These are phyloP conservation scores for Elanus axillaris DNA, from an alignment of 2,113 vertebrate genomes.

Conservation along the genomic window DNA sequence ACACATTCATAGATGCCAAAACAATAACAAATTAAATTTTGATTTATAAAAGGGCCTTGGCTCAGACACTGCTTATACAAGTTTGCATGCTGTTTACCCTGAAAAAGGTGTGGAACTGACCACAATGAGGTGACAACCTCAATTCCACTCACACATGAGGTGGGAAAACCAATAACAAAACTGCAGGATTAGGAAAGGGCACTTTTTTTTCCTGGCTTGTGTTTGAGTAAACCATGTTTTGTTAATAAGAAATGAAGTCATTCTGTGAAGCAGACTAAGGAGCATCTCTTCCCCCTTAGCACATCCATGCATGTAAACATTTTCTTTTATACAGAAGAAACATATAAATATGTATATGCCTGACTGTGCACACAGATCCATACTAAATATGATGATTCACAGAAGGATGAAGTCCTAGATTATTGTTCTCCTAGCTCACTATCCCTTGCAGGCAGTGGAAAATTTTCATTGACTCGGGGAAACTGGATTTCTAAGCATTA, in stretches of 20 bases:
- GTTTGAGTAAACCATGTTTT: background rate
- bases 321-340: background rate
- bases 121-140: constrained; percentile 62
- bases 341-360: background rate
- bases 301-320: background rate
- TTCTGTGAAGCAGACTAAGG: background rate
- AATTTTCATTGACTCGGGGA: background rate
- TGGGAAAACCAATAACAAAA: constrained; percentile 59
- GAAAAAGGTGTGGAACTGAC: constrained; percentile 59
- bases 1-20: constrained; percentile 59
- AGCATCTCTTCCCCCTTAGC: background rate
- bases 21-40: constrained; percentile 67
- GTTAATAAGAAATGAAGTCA: background rate
- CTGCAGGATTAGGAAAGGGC: background rate
- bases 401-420: background rate
- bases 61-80: constrained; percentile 30
- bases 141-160: constrained; percentile 50
- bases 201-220: constrained; percentile 19
- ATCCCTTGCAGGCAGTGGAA: background rate
- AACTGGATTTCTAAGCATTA: background rate
- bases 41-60: constrained; percentile 60
- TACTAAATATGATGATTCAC: background rate
- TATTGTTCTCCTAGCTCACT: background rate
- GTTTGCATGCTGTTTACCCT: constrained; percentile 39
- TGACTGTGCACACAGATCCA: background rate